Conservation (phyloP, 2,797 vertebrate species). For the Galaxias olidus region DNA sequence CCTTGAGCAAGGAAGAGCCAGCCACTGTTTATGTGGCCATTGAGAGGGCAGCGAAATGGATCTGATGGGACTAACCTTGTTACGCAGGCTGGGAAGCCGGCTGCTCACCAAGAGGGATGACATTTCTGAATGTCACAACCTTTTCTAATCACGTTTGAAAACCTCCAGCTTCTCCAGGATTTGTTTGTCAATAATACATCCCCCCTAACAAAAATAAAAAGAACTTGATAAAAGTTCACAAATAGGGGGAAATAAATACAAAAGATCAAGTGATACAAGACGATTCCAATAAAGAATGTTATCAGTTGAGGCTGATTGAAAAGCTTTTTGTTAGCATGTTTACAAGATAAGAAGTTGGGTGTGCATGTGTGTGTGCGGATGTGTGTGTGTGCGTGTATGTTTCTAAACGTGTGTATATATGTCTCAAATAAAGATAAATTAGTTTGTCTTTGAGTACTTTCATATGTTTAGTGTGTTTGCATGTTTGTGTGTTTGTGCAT, state of each 20-base stretch:
- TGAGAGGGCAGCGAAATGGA: conserved; percentile 46
- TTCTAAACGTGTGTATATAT: conserved; percentile 2
- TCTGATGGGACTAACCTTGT: conserved; percentile 64
- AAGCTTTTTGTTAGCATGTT: conserved; percentile 42
- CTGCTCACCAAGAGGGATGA: conserved; percentile 67
- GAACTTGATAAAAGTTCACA: conserved; percentile 41
- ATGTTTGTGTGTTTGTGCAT: conserved; percentile 9
- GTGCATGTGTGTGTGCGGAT: conserved; percentile 11
- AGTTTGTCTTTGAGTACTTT: no score
- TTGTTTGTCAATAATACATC: conserved; percentile 68
- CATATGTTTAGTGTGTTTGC: conserved; percentile 11
- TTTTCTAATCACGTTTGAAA: conserved; percentile 70
- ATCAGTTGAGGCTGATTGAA: conserved; percentile 42
- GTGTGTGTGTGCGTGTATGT: conserved; percentile 7
- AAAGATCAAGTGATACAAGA: conserved; percentile 34
- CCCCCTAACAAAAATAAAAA: not conserved
- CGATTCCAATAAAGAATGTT: conserved; percentile 35
- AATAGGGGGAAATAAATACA: conserved; percentile 25
- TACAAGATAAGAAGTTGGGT: conserved; percentile 24
- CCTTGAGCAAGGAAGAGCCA: conserved; percentile 21
- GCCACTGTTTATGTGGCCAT: conserved; percentile 30
- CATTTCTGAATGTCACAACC: conserved; percentile 77
- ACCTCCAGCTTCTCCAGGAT: conserved; percentile 67
- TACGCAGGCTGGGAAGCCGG: conserved; percentile 61
- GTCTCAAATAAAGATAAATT: conserved; percentile 16